Evolutionary conservation across 2,113 vertebrate species (phyloP).

Genomic region (Chionomys nivalis): DNA sequence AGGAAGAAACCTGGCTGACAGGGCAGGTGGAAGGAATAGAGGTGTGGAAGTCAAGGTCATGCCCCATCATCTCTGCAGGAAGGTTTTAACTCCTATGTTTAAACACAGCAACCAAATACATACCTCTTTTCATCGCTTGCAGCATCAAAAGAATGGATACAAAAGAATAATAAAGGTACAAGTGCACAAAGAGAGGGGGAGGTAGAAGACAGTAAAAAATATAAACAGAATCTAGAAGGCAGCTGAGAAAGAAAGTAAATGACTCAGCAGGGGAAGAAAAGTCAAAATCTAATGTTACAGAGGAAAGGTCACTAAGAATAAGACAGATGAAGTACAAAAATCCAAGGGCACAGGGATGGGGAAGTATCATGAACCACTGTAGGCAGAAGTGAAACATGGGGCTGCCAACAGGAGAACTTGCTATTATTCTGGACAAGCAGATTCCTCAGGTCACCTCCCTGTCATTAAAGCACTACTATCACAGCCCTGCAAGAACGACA

Average conservation of each 20-base stretch:
- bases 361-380: neutral
- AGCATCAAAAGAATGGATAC: neutral
- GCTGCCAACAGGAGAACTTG: neutral
- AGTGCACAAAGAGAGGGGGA: neutral
- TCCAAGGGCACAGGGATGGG: neutral
- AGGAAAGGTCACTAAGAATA: neutral
- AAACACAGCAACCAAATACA: constrained; percentile 1
- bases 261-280: constrained; percentile 20
- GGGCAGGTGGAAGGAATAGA: neutral
- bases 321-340: neutral
- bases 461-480: neutral
- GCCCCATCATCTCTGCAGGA: neutral
- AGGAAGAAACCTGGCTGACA: neutral
- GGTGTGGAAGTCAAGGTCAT: neutral
- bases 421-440: neutral
- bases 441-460: neutral
- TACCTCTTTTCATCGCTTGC: neutral
- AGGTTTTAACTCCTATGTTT: neutral
- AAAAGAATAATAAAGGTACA: constrained; percentile 1
- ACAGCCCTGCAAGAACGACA: neutral
- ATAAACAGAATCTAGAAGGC: neutral
- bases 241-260: neutral
- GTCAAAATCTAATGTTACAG: neutral
- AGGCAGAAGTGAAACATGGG: neutral
- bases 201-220: constrained; percentile 12